These are phyloP conservation scores for Phodopus roborovskii DNA, from an alignment of 2,113 vertebrate species.

Conservation along the genomic window DNA sequence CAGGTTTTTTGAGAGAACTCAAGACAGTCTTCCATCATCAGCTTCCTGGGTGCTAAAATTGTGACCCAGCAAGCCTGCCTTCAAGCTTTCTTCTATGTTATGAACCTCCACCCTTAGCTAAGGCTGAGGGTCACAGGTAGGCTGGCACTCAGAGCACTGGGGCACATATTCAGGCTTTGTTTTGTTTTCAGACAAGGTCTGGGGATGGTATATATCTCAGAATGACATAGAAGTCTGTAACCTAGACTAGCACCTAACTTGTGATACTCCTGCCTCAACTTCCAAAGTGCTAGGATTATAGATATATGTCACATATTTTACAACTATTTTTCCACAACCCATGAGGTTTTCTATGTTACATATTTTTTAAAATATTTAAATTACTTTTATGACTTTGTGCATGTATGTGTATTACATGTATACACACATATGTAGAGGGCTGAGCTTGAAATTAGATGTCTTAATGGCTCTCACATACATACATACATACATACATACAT, in stretches of 20 bases:
- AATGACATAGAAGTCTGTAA: not conserved
- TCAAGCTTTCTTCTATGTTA: not conserved
- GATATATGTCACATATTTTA: not conserved
- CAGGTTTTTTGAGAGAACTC: not conserved
- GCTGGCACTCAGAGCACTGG: not conserved
- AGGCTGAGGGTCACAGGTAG: not conserved
- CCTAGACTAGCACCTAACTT: not conserved
- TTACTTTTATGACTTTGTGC: slow-evolving; percentile 22
- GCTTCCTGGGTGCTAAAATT: not conserved
- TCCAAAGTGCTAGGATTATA: not conserved
- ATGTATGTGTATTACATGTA: not conserved
- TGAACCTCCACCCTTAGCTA: not conserved
- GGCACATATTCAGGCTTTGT: not conserved
- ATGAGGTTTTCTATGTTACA: not conserved
- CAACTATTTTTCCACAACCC: not conserved
- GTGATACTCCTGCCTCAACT: not conserved
- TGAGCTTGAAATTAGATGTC: not conserved
- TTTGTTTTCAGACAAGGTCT: not conserved
- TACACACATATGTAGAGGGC: too few species aligned
- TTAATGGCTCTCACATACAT: not conserved
- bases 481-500: not conserved
- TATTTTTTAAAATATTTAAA: slow-evolving; percentile 28
- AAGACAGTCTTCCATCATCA: not conserved
- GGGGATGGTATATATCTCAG: not conserved
- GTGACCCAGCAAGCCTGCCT: too few species aligned